These are phyloP conservation scores for Archips xylosteana DNA, from an alignment of 2,888 invertebrate genomes.

Conservation along the genomic window DNA sequence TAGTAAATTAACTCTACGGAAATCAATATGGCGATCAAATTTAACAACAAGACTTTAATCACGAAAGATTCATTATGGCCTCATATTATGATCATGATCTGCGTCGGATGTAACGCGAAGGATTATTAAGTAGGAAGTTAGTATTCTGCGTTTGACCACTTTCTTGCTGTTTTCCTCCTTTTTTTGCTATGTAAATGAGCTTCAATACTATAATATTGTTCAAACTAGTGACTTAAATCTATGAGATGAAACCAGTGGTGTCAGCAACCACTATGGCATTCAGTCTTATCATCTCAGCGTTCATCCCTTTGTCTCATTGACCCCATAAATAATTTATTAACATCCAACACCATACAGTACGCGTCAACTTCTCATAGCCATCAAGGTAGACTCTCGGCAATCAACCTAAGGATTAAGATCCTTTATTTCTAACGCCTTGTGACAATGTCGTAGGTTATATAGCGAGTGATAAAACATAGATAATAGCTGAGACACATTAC, in stretches of 20 bases:
- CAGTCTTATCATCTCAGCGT: slow-evolving; percentile 34
- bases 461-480: slow-evolving; percentile 34
- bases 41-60: not conserved
- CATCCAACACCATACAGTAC: slow-evolving; percentile 33
- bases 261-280: slow-evolving; percentile 31
- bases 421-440: not conserved
- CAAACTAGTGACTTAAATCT: not conserved
- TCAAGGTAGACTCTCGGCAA: not conserved
- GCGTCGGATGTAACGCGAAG: too few species aligned
- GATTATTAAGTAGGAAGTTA: too few species aligned
- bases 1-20: too few species aligned
- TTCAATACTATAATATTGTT: not conserved
- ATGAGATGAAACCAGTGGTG: slow-evolving; percentile 7
- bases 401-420: slow-evolving; percentile 5
- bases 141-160: not conserved
- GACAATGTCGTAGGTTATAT: slow-evolving; percentile 21
- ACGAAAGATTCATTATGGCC: not conserved
- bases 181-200: not conserved
- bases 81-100: too few species aligned
- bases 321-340: slow-evolving; percentile 43
- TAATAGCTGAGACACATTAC: slow-evolving; percentile 39
- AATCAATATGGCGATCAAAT: too few species aligned
- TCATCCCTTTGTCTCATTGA: slow-evolving; percentile 43
- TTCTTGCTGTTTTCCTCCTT: not conserved
- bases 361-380: not conserved